These are phyloP conservation scores for Pristionchus arcanus DNA, from an alignment of 2,888 invertebrate genomes.

Conservation along the genomic window DNA sequence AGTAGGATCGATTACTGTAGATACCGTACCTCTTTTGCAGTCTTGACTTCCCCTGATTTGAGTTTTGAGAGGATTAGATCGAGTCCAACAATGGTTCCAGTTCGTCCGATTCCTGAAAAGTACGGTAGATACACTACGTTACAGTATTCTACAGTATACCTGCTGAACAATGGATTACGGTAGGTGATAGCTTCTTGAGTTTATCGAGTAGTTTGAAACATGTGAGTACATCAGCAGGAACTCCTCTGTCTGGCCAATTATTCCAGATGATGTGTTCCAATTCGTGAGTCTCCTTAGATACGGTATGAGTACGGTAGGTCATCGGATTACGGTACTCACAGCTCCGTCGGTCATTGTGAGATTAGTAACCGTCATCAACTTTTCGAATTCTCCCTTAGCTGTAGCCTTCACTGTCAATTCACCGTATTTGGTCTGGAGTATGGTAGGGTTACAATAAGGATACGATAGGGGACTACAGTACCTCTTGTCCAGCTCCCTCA, in stretches of 20 bases:
- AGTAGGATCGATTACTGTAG: neutral
- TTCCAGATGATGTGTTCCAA: conserved; percentile 55
- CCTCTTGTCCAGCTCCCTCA: conserved; percentile 55
- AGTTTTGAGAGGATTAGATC: conserved; percentile 5
- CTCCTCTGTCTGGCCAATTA: conserved; percentile 56
- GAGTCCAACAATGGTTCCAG: conserved; percentile 53
- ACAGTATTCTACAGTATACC: conserved; percentile 22
- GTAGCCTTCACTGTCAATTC: conserved; percentile 63
- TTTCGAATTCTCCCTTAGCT: conserved; percentile 64
- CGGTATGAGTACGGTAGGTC: neutral
- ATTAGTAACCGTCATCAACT: conserved; percentile 61
- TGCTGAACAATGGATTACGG: conserved; percentile 56
- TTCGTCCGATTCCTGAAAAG: conserved; percentile 54
- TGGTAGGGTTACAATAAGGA: neutral
- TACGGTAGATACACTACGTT: neutral
- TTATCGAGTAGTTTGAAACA: conserved; percentile 53
- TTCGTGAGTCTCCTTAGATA: conserved; percentile 41
- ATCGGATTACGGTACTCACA: conserved; percentile 24
- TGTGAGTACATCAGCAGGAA: neutral
- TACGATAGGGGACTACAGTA: neutral
- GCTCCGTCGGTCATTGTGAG: conserved; percentile 60
- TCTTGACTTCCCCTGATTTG: conserved; percentile 24
- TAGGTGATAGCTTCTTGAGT: conserved; percentile 47
- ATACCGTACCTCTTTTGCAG: conserved; percentile 40
- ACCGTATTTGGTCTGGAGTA: conserved; percentile 58